A percentile compares a stretch with the other conserved stretches of the same genome.
These are phyloP conservation scores for Cephus sareptanus DNA, from an alignment of 2,888 invertebrate genomes.

Conservation along the genomic window DNA sequence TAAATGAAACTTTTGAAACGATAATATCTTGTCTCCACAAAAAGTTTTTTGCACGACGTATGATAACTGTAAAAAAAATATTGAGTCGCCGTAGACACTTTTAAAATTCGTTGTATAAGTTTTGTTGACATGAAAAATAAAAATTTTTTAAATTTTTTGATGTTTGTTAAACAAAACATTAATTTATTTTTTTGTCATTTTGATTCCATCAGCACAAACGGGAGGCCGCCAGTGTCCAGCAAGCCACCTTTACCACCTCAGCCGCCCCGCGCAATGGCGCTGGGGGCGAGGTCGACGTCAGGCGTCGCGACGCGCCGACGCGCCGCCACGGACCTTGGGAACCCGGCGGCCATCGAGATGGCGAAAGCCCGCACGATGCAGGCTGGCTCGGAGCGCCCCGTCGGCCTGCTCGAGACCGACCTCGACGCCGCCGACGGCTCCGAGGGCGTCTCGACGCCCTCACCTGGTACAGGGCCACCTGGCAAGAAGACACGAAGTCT, in stretches of 20 bases:
- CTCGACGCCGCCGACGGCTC: slow-evolving; percentile 77
- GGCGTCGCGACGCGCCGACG: slow-evolving; percentile 60
- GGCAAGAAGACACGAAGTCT: slow-evolving; percentile 75
- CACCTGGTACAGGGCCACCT: slow-evolving; percentile 42
- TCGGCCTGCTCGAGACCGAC: slow-evolving; percentile 91
- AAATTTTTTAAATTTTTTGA: too few species aligned
- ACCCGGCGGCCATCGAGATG: slow-evolving; percentile 65
- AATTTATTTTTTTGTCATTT: background rate
- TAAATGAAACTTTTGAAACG: too few species aligned
- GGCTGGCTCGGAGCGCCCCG: slow-evolving; percentile 71
- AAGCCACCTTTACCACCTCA: slow-evolving; percentile 62
- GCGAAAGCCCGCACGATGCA: slow-evolving; percentile 64
- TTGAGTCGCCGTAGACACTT: too few species aligned
- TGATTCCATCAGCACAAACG: slow-evolving; percentile 45
- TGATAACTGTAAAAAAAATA: too few species aligned
- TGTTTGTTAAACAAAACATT: background rate
- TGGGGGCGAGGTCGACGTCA: slow-evolving; percentile 44
- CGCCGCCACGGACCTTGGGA: slow-evolving; percentile 65
- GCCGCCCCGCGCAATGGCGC: slow-evolving; percentile 50
- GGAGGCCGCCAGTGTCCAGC: slow-evolving; percentile 63
- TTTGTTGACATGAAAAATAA: too few species aligned
- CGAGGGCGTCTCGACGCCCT: slow-evolving; percentile 50
- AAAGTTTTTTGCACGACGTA: too few species aligned
- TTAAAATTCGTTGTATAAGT: too few species aligned
- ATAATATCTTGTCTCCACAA: too few species aligned